phyloP scores from a whole-genome alignment of 2,888 invertebrate genomes.

The Dorcus hopei region DNA sequence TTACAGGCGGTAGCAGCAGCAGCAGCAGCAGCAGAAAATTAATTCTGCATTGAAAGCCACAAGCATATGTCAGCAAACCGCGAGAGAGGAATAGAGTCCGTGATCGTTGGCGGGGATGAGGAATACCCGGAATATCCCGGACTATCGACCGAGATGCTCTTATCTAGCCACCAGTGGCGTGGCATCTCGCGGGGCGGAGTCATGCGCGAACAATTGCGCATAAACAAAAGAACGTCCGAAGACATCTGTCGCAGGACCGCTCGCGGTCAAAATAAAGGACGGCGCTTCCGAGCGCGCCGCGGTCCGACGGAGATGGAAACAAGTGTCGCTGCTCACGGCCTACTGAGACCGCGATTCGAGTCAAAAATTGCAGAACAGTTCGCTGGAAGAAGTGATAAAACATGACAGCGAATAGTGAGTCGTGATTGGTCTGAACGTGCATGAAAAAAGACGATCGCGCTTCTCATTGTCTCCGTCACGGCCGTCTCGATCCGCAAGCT shows the following conservation, averaged over 20 bases:
- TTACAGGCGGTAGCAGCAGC: conserved; percentile 2
- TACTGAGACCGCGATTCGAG: conserved; percentile 38
- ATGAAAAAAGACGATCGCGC: conserved; percentile 45
- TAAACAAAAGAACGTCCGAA: conserved; percentile 33
- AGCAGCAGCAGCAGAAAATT: conserved; percentile 6
- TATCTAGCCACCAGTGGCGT: conserved; percentile 44
- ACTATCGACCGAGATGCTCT: conserved; percentile 46
- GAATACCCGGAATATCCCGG: conserved; percentile 36
- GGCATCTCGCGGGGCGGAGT: conserved; percentile 40
- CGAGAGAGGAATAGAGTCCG: conserved; percentile 7
- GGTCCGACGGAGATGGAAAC: conserved; percentile 6
- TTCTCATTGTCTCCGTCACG: conserved; percentile 42
- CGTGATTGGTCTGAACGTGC: conserved; percentile 46
- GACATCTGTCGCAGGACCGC: conserved; percentile 33
- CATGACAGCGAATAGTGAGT: conserved; percentile 47
- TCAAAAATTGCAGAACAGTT: conserved; percentile 48
- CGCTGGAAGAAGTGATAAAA: conserved; percentile 50
- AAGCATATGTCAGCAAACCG: conserved; percentile 9
- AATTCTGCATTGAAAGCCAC: conserved; percentile 13
- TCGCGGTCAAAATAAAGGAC: conserved; percentile 19
- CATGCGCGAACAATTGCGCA: conserved; percentile 42
- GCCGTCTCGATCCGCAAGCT: conserved; percentile 2
- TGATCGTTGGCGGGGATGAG: conserved; percentile 7
- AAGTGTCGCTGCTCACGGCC: conserved; percentile 15
- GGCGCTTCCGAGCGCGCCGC: conserved; percentile 1